Evolutionary conservation across 2,797 vertebrate genomes (phyloP), one percentile per base, ranked within the genome.

Genomic region (Myotis vivesi): DNA sequence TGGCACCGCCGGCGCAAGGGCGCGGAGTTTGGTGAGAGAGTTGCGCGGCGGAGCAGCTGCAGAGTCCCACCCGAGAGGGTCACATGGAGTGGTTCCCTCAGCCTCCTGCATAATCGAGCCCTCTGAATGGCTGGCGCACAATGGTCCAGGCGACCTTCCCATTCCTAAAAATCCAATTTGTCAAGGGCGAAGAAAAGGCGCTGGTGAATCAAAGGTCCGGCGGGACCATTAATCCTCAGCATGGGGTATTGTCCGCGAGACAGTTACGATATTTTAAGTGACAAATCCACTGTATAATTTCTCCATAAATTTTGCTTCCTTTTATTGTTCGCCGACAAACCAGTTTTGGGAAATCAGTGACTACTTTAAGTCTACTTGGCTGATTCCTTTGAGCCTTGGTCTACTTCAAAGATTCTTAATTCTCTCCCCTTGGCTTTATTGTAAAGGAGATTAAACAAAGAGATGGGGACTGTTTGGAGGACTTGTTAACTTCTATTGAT

Each of bases 401-500:
- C 98, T 98, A 99, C 99, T 99, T 99, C 99, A 99, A 99, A 99
- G 99, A 98, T 99, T 98, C 99, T 99, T 99, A 98, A 98, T 99
- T 99, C 98, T 98, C 97, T 99, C 98, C 98, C 98, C 98, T 99
- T 98, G 98, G 98, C 98, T 98, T 98, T 98, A 98, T 99, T 98
- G 98, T 99, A 99, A 99, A 98, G 98, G 98, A 98, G 98, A 98
- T 98, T 98, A 98, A 98, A 99, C 99, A 99, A 99, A 99, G 98
- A 99, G 98, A 98, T 98, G 98, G 98, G 98, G 98, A 99, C 99
- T 99, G 99, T 99, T 99, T 99, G 98, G 99, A 99, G 98, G 99
- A 99, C 99, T 99, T 99, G 99, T 99, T 99, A 99, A 99, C 99
- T 99, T 99, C 99, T 99, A 99, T 99, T 99, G 99, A 99, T 99